These are phyloP conservation scores for Oppia nitens DNA, from an alignment of 1,140 invertebrate species.

Conservation along the genomic window DNA sequence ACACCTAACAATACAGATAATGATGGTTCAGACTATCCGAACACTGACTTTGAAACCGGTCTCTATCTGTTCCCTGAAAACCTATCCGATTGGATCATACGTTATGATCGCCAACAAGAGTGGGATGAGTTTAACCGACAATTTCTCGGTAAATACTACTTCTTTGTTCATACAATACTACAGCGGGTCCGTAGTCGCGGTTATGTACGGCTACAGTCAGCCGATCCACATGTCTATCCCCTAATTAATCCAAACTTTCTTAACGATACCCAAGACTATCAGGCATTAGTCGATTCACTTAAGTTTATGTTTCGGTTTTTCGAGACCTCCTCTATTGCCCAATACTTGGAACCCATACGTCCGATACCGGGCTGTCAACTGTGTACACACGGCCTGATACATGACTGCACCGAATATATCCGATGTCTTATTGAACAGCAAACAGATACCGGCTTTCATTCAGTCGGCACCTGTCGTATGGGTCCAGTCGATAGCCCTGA, in stretches of 20 bases:
- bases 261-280: slow-evolving; percentile 52
- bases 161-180: neutral
- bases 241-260: slow-evolving; percentile 82
- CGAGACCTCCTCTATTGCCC: neutral
- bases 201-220: no score
- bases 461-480: slow-evolving; percentile 48
- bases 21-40: no score
- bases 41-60: no score
- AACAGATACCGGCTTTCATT: slow-evolving; percentile 60
- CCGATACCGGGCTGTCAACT: neutral
- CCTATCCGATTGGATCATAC: no score
- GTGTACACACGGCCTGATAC: slow-evolving; percentile 43
- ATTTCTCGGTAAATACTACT: slow-evolving; percentile 1
- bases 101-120: no score
- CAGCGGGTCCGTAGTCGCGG: no score
- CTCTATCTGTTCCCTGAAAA: no score
- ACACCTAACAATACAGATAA: no score
- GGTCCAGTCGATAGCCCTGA: slow-evolving; percentile 44
- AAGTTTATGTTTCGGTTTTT: neutral
- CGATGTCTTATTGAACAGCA: slow-evolving; percentile 66
- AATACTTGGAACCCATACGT: neutral
- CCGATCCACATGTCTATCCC: slow-evolving; percentile 71
- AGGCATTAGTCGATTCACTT: slow-evolving; percentile 51
- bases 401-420: slow-evolving; percentile 59
- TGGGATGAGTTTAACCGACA: neutral